Evolutionary conservation across 37 sponge, comb jelly and placozoan species (phyloP), one percentile per base, ranked within the genome.

Genomic region (Ephydatia muelleri): DNA sequence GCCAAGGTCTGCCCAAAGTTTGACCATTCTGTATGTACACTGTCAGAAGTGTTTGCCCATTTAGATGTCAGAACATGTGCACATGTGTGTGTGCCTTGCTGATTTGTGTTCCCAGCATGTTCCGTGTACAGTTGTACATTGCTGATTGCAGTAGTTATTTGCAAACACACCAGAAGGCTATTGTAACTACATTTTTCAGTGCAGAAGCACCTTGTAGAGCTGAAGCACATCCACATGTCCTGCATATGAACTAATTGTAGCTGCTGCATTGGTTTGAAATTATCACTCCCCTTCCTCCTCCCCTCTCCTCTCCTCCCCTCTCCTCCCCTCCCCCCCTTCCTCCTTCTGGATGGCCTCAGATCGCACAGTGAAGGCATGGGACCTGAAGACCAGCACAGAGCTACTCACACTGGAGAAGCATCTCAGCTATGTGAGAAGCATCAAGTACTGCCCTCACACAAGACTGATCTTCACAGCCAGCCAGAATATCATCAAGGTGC

Each of bases 341-440:
- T n/a, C n/a, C n/a, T n/a, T 34, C 8, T 83, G 4, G 3, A 27
- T n/a, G 25, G 14, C 26, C 28, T 27, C 48, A 95, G 93, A 92
- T 76, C 88, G 95, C 37, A 95, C 93, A 28, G 95, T 84, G 16
- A 95, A 92, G 66, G 80, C 92, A 0, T 95, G 95, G 95, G 92
- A 95, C 76, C 65, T 90, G 40, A 76, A 73, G 32, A 70, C 77
- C 5, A 73, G 82, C 13, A 77, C 49, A 1, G 93, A 89, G 73
- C 38, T 89, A 19, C 65, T 80, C 13, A 80, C 80, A 22, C 40
- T 92, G 27, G 75, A 78, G 39, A 82, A 86, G 27, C 95, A 94
- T 38, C 85, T 88, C 72, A 94, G 95, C 65, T 94, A 91, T 83
- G 95, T 94, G 12, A 49, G 92, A 11, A 84, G 85, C 38, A 92